Conservation (phyloP, 2,888 invertebrate species). For the Pasiphila rectangulata region DNA sequence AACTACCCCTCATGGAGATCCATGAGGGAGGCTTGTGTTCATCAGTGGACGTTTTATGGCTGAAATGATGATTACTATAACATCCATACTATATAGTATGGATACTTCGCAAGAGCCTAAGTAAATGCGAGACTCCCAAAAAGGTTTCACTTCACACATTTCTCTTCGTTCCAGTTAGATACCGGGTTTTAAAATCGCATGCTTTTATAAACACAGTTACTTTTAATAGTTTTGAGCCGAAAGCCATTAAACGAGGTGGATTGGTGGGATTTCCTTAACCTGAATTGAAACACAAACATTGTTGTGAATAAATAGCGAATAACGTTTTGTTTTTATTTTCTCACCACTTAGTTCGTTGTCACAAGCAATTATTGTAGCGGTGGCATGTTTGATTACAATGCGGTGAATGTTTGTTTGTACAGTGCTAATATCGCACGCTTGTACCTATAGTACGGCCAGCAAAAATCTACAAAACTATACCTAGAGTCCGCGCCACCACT, state of each 20-base stretch:
- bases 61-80: no score
- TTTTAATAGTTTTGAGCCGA: constrained; percentile 25
- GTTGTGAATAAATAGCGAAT: constrained; percentile 34
- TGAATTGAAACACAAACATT: constrained; percentile 43
- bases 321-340: constrained; percentile 47
- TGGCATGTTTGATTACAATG: constrained; percentile 71
- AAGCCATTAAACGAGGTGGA: constrained; percentile 46
- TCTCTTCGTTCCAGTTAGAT: constrained; percentile 1
- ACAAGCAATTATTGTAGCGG: constrained; percentile 41
- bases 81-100: no score
- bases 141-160: constrained; percentile 11
- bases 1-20: no score
- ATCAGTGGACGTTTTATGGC: no score
- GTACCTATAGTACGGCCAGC: constrained; percentile 11
- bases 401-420: constrained; percentile 44
- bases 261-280: constrained; percentile 57
- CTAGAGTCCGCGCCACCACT: no score
- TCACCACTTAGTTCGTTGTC: constrained; percentile 44
- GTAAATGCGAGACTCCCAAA: neutral
- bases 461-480: no score
- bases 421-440: constrained; percentile 43
- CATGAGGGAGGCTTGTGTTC: no score
- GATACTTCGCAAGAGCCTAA: no score
- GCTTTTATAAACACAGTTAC: constrained; percentile 34
- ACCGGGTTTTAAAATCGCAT: constrained; percentile 18